A percentile compares a stretch with the other conserved stretches of the same genome.
Evolutionary conservation across 2,888 invertebrate genomes (phyloP).

Genomic region (Siphlonurus alternatus): DNA sequence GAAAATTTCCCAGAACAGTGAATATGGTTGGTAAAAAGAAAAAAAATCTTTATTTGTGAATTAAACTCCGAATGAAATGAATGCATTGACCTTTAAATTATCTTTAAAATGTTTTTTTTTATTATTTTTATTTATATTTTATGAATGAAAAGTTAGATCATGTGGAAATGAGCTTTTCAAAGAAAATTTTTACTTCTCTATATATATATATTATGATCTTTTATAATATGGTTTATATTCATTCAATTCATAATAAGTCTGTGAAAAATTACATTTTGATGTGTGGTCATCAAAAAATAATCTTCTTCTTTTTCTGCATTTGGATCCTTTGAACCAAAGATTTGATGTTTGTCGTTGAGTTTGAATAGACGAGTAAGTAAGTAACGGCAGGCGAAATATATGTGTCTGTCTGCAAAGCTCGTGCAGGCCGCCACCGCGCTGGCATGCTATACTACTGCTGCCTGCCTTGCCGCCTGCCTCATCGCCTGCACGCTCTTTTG

Average conservation of each 20-base stretch:
- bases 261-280: background rate
- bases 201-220: background rate
- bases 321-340: background rate
- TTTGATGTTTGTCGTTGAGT: background rate
- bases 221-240: background rate
- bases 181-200: background rate
- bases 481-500: too few species aligned
- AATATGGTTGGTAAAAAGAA: too few species aligned
- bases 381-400: background rate
- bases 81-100: background rate
- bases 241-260: background rate
- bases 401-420: background rate
- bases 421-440: too few species aligned
- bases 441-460: too few species aligned
- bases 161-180: background rate
- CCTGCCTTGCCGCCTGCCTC: too few species aligned
- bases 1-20: too few species aligned
- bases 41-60: too few species aligned
- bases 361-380: background rate
- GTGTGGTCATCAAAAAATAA: background rate
- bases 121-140: background rate
- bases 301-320: background rate
- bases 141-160: background rate
- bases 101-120: too few species aligned
- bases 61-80: too few species aligned